A percentile compares a stretch with the other conserved stretches of the same genome.
These are phyloP conservation scores for Ctenopoma kingsleyae DNA, from an alignment of 2,797 vertebrate genomes.

Conservation along the genomic window DNA sequence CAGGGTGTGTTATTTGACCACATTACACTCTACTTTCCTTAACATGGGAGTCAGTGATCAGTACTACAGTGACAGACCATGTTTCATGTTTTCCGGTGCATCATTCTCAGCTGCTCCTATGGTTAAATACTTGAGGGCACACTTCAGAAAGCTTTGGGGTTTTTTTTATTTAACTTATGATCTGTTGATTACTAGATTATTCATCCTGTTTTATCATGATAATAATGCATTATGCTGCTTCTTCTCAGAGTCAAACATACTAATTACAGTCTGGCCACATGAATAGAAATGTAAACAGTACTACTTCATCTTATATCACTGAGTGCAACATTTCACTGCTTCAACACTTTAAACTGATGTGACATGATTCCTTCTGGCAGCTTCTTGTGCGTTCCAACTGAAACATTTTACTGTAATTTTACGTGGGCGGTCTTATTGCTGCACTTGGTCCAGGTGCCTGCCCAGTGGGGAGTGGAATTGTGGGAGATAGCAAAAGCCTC, in stretches of 20 bases:
- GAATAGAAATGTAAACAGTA: conserved; percentile 5
- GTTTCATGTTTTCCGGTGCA: conserved; percentile 24
- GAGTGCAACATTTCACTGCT: conserved; percentile 23
- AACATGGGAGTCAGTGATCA: conserved; percentile 43
- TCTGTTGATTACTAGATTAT: conserved; percentile 19
- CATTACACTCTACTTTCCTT: conserved; percentile 32
- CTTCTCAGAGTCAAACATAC: not conserved
- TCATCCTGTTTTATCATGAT: conserved; percentile 11
- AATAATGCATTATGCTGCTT: not conserved
- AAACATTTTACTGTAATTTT: conserved; percentile 27
- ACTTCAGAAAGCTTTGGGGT: conserved; percentile 11
- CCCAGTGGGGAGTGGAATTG: conserved; percentile 17
- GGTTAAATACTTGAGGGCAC: conserved; percentile 2
- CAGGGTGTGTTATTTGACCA: conserved; percentile 59
- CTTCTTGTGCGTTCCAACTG: conserved; percentile 8
- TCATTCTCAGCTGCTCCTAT: conserved; percentile 22
- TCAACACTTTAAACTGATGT: conserved; percentile 30
- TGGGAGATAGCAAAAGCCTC: conserved; percentile 30
- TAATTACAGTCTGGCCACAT: not conserved
- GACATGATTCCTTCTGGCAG: not conserved
- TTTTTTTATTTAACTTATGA: conserved; percentile 17
- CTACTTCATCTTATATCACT: conserved; percentile 14
- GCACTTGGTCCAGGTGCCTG: conserved; percentile 17
- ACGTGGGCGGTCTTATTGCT: conserved; percentile 26
- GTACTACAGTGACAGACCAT: conserved; percentile 10